Conservation (phyloP, 1,140 invertebrate genomes). For the Philotrypesis tridentata region DNA sequence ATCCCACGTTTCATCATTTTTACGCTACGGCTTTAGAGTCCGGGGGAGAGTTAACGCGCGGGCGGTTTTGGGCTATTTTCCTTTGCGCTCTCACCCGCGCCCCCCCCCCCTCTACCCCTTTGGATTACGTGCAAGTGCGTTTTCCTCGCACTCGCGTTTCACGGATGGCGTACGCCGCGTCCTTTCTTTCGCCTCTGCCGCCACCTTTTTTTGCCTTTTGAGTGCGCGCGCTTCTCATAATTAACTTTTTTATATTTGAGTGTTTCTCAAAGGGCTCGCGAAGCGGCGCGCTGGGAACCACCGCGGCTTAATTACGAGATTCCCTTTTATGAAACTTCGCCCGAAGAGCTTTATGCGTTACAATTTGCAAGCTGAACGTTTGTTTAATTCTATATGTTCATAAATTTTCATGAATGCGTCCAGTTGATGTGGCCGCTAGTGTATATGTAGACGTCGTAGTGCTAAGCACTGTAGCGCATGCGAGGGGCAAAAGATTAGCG, state of each 20-base stretch:
- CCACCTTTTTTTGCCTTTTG: not conserved
- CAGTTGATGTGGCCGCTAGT: not conserved
- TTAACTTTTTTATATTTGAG: conserved; percentile 15
- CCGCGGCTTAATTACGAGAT: not conserved
- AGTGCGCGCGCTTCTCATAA: not conserved
- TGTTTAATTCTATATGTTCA: not conserved
- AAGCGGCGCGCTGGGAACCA: not conserved
- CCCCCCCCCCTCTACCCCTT: too few species aligned
- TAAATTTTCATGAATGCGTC: not conserved
- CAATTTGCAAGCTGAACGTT: not conserved
- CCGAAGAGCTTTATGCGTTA: not conserved
- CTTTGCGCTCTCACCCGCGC: not conserved
- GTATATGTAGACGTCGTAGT: too few species aligned
- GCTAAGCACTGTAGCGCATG: too few species aligned
- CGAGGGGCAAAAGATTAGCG: too few species aligned
- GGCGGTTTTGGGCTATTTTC: not conserved
- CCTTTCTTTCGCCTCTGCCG: not conserved
- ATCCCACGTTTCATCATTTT: not conserved
- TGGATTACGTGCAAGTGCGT: not conserved
- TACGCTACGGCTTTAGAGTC: not conserved
- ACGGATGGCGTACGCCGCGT: not conserved
- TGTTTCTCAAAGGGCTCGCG: not conserved
- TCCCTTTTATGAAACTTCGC: not conserved
- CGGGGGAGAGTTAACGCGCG: not conserved
- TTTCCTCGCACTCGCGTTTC: not conserved